Conservation (phyloP, 2,888 invertebrate genomes). For the Cremastinae sp. region DNA sequence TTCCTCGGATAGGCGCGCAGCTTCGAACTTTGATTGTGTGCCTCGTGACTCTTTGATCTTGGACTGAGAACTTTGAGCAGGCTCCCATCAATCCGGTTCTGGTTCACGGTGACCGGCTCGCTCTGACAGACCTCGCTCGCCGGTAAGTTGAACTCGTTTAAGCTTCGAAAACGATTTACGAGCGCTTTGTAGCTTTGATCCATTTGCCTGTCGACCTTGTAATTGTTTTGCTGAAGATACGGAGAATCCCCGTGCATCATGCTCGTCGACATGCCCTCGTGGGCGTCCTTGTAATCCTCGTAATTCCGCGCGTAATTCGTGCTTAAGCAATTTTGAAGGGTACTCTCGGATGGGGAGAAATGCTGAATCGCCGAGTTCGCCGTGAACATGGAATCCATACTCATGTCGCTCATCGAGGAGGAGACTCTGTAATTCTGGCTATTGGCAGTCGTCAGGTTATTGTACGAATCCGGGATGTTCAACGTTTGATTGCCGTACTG, state of each 20-base stretch:
- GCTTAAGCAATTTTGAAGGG: conserved; percentile 72
- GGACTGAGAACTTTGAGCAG: conserved; percentile 73
- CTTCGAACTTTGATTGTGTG: conserved; percentile 43
- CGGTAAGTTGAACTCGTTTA: conserved; percentile 69
- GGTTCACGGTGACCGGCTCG: conserved; percentile 67
- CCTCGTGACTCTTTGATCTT: conserved; percentile 66
- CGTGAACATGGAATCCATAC: conserved; percentile 75
- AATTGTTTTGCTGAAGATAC: conserved; percentile 64
- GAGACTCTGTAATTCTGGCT: conserved; percentile 71
- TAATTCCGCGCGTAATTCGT: conserved; percentile 72
- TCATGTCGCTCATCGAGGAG: conserved; percentile 77
- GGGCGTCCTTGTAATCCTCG: conserved; percentile 74
- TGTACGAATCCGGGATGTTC: conserved; percentile 75
- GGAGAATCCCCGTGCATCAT: conserved; percentile 68
- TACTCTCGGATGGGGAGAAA: conserved; percentile 75
- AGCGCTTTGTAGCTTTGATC: conserved; percentile 74
- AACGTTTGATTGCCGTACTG: conserved; percentile 69
- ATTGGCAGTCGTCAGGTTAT: conserved; percentile 61
- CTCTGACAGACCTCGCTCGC: conserved; percentile 64
- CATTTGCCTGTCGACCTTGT: conserved; percentile 72
- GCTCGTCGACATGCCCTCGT: conserved; percentile 69
- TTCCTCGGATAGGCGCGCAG: conserved; percentile 72
- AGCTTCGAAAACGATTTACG: conserved; percentile 68
- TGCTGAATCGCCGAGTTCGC: conserved; percentile 77
- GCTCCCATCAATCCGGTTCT: conserved; percentile 71